Conservation (phyloP, 1,140 invertebrate genomes). For the Zaprionus camerounensis region DNA sequence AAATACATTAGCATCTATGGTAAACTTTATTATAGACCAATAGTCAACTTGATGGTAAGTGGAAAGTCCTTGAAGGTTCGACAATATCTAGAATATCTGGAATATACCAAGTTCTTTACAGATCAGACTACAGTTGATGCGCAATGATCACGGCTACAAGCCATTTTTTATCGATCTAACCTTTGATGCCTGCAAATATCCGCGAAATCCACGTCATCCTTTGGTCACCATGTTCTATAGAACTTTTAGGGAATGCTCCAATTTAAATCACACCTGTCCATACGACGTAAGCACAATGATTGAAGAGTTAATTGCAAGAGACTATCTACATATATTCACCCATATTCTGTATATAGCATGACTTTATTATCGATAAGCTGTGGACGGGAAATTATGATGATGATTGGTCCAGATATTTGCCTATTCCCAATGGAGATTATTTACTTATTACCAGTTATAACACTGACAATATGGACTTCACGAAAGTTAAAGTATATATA, state of each 20-base stretch:
- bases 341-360: background rate
- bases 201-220: background rate
- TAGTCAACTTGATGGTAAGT: conserved; percentile 26
- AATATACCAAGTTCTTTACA: too few species aligned
- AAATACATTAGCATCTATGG: conserved; percentile 41
- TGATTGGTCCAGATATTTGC: background rate
- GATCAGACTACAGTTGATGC: background rate
- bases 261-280: conserved; percentile 11
- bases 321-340: background rate
- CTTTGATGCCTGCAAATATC: conserved; percentile 2
- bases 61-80: too few species aligned
- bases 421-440: background rate
- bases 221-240: background rate
- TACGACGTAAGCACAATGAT: background rate
- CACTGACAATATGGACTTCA: background rate
- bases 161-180: background rate
- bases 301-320: background rate
- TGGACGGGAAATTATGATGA: background rate
- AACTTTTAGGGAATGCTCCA: background rate
- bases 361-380: conserved; percentile 5
- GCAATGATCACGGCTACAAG: conserved; percentile 6
- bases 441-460: background rate
- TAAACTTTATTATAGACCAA: background rate
- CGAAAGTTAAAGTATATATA: background rate
- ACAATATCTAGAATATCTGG: too few species aligned